Evolutionary conservation across 2,888 invertebrate genomes (phyloP), one percentile per base, ranked within the genome.

Genomic region (Drosophila imparisetae): DNA sequence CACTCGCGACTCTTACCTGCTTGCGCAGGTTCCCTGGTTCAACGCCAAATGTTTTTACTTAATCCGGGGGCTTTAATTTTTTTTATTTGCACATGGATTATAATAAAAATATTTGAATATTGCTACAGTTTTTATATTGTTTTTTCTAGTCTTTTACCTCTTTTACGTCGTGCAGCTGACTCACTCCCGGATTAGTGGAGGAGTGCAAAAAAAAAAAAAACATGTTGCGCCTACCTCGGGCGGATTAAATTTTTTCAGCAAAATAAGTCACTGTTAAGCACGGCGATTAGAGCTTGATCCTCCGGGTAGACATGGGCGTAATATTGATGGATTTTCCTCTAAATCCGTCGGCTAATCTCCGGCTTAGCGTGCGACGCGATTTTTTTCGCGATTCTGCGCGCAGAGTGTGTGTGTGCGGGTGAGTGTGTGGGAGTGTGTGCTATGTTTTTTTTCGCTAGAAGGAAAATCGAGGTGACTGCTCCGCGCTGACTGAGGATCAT

Each of bases 301-400:
- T 66, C 78, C 67, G 50, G 76, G 76, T 4, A 45, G 72, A 67
- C 69, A 52, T 86, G 86, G 90, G 91, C 91, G 91, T 86, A 81
- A 86, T 87, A 81, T 90, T 90, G 80, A 87, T 77, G 90, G 90
- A 90, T 90, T 91, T 90, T 83, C 90, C 90, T 89, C 60, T 90
- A 85, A 91, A 90, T 89, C 81, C 88, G 65, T 64, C 61, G 21
- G 69, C 65, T 89, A 90, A 90, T 81, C 90, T 79, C 74, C 78
- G 81, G 78, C 75, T 85, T 83, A 89, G 75, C 83, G 80, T 36
- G 70, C 71, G 78, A 52, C 87, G 81, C 79, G 79, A 79, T 75
- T 88, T 83, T 86, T 83, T 87, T 90, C 80, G 89, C 79, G 75
- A 67, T 66, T 69, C 49, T 49, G 18, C 29, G 24, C 62, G 58